These are phyloP conservation scores for Distichodus sexfasciatus DNA, from an alignment of 2,797 vertebrate species.

Conservation along the genomic window DNA sequence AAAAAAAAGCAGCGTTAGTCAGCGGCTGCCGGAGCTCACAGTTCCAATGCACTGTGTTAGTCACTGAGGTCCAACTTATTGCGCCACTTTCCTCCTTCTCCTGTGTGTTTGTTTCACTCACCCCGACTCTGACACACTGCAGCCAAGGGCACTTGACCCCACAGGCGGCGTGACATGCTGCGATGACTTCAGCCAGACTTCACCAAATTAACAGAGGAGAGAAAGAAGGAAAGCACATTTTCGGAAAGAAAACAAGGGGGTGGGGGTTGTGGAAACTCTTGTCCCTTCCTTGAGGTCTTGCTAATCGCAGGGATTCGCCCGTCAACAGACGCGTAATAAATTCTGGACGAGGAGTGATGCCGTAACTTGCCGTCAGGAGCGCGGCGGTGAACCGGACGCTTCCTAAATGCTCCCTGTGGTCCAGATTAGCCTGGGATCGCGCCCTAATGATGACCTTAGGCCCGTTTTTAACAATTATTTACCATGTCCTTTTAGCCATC, in stretches of 20 bases:
- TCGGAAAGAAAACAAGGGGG: constrained; percentile 22
- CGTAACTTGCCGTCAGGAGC: constrained; percentile 51
- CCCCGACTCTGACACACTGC: constrained; percentile 54
- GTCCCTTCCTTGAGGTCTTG: constrained; percentile 58
- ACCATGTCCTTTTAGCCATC: constrained; percentile 71
- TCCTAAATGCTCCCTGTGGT: constrained; percentile 57
- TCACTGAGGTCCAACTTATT: constrained; percentile 6
- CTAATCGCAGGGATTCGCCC: constrained; percentile 62
- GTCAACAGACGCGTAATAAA: constrained; percentile 57
- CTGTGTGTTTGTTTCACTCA: constrained; percentile 35
- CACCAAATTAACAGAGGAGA: constrained; percentile 44
- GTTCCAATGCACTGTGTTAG: constrained; percentile 15
- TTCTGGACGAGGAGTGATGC: constrained; percentile 55
- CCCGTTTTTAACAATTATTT: constrained; percentile 73
- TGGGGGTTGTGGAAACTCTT: constrained; percentile 55
- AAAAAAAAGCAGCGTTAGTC: constrained; percentile 19
- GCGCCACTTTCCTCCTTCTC: neutral
- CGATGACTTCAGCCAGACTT: constrained; percentile 40
- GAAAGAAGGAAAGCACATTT: constrained; percentile 52
- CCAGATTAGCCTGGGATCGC: constrained; percentile 64
- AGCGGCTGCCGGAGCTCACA: constrained; percentile 8
- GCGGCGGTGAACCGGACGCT: constrained; percentile 65
- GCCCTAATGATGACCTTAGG: constrained; percentile 75
- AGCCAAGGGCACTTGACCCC: constrained; percentile 62
- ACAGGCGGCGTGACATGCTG: constrained; percentile 40